These are phyloP conservation scores for Lytechinus pictus DNA, from an alignment of 35 echinoderm and acorn worm genomes.

Conservation along the genomic window DNA sequence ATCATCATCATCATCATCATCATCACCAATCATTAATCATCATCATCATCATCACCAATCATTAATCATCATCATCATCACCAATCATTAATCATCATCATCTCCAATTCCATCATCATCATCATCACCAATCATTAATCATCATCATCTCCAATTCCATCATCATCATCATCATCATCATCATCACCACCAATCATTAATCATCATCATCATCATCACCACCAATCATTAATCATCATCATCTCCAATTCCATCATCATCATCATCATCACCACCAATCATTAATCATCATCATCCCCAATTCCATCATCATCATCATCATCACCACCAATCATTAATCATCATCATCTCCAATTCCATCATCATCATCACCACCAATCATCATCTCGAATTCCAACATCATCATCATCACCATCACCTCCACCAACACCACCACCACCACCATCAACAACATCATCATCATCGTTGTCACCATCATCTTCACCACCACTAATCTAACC, in stretches of 20 bases:
- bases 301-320: not conserved
- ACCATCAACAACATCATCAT: not conserved
- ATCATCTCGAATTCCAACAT: no score
- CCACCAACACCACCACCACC: not conserved
- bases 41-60: no score
- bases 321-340: not conserved
- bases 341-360: conserved; percentile 38
- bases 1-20: not conserved
- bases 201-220: not conserved
- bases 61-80: no score
- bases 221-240: not conserved
- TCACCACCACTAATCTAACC: conserved; percentile 49
- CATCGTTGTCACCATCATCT: not conserved
- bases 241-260: not conserved
- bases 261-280: no score
- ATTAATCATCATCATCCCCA: no score
- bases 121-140: not conserved
- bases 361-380: conserved; percentile 44
- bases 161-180: no score
- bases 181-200: no score
- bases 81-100: not conserved
- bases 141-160: not conserved
- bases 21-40: no score
- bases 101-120: not conserved
- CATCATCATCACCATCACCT: not conserved